A percentile compares a stretch with the other conserved stretches of the same genome.
phyloP scores from a whole-genome alignment of 1,140 invertebrate species.

The Drosophila teissieri region DNA sequence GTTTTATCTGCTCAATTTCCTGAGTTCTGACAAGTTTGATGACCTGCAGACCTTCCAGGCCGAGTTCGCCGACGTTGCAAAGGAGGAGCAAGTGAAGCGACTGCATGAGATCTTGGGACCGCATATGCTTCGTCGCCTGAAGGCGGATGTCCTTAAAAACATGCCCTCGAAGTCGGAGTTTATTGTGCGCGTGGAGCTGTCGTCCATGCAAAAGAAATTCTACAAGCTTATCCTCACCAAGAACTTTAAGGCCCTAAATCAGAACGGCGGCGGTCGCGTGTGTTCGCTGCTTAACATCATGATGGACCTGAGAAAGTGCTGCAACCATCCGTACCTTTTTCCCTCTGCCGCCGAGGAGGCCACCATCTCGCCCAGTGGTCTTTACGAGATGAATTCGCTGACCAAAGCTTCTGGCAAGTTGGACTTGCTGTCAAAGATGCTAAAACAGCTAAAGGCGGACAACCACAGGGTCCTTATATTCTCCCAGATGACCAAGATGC shows the following conservation, averaged over 20 bases:
- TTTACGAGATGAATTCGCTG: slow-evolving; percentile 1
- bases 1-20: not conserved
- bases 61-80: not conserved
- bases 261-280: not conserved
- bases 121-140: not conserved
- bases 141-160: not conserved
- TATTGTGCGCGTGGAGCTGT: slow-evolving; percentile 2
- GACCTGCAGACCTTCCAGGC: not conserved
- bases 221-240: slow-evolving; percentile 1
- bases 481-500: slow-evolving; percentile 6
- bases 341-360: not conserved
- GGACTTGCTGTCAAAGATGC: slow-evolving; percentile 1
- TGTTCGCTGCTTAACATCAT: not conserved
- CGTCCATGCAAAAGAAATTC: slow-evolving; percentile 6
- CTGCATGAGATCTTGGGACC: not conserved
- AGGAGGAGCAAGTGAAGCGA: slow-evolving; percentile 4
- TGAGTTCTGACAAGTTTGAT: not conserved
- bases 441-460: not conserved
- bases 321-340: slow-evolving; percentile 2
- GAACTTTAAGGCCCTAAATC: not conserved
- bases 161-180: slow-evolving; percentile 3
- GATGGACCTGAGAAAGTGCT: slow-evolving; percentile 4
- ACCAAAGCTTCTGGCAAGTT: not conserved
- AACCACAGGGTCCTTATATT: not conserved
- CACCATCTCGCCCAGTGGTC: not conserved